Evolutionary conservation across 2,113 vertebrate species (phyloP).

Genomic region (Ivindomyrus marchei): DNA sequence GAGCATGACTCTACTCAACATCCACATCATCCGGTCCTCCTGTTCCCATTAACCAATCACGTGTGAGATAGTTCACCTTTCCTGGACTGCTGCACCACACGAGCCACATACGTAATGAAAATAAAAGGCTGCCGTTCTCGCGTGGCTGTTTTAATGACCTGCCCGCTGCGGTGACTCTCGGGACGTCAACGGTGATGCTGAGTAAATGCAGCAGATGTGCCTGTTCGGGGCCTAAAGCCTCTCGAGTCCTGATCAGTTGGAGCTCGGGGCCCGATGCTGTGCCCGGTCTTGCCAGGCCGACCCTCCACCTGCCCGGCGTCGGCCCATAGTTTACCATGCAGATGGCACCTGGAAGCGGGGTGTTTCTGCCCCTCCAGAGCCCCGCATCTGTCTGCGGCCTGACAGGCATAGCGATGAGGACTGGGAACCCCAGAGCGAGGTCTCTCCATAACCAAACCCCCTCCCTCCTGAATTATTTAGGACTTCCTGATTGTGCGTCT

Average conservation of each 20-base stretch:
- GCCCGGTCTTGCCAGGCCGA: background rate
- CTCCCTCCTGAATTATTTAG: background rate
- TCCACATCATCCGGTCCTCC: background rate
- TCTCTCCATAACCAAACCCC: background rate
- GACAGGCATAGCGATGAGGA: background rate
- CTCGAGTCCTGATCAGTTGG: too few relatives aligned
- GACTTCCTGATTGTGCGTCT: background rate
- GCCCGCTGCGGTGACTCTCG: background rate
- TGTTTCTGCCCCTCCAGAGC: background rate
- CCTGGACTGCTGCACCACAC: background rate
- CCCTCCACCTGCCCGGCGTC: background rate
- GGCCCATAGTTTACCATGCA: background rate
- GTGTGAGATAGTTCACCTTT: background rate
- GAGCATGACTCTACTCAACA: background rate
- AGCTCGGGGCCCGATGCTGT: background rate
- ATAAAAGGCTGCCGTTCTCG: background rate
- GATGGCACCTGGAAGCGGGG: background rate
- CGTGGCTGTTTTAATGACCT: background rate
- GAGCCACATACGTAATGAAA: background rate
- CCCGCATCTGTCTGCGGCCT: background rate
- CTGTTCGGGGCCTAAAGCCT: background rate
- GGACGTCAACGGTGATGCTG: background rate
- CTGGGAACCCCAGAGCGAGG: background rate
- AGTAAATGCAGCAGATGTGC: background rate
- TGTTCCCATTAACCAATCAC: background rate